Evolutionary conservation across 2,888 invertebrate genomes (phyloP).

Genomic region (Candidula unifasciata): DNA sequence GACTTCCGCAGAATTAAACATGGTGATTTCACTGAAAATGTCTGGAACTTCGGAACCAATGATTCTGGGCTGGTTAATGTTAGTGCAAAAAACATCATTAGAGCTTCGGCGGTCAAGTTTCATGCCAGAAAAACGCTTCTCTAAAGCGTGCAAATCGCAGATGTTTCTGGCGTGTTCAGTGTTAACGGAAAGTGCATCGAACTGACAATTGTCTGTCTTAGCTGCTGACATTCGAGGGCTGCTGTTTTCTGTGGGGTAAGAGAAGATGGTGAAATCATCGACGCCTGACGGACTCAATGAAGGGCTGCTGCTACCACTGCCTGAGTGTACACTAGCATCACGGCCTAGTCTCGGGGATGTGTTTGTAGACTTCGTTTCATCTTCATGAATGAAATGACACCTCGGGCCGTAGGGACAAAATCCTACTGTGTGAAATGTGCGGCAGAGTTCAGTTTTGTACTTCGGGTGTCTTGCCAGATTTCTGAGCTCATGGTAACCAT

Average conservation of each 20-base stretch:
- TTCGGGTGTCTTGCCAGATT: conserved; percentile 97
- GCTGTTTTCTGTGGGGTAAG: conserved; percentile 27
- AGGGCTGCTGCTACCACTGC: conserved; percentile 53
- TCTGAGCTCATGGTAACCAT: conserved; percentile 93
- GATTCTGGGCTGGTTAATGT: conserved; percentile 17
- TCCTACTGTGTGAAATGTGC: conserved; percentile 96
- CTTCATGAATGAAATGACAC: conserved; percentile 98
- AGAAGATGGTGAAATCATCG: conserved; percentile 37
- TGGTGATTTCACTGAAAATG: conserved; percentile 45
- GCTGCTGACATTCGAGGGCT: conserved; percentile 4
- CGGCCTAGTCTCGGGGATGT: conserved; percentile 29
- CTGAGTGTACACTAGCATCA: conserved; percentile 14
- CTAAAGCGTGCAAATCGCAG: conserved; percentile 33
- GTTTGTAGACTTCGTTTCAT: conserved; percentile 51
- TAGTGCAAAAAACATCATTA: background rate
- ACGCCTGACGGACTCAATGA: conserved; percentile 48
- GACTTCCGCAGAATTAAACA: conserved; percentile 41
- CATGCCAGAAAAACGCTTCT: conserved; percentile 33
- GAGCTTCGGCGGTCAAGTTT: background rate
- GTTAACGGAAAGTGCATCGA: conserved; percentile 32
- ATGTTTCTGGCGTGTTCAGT: conserved; percentile 28
- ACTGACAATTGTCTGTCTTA: conserved; percentile 28
- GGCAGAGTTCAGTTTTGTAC: conserved; percentile 97
- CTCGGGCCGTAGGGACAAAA: conserved; percentile 98
- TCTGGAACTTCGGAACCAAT: conserved; percentile 38